Base-by-base conservation (phyloP, 2,113 vertebrate genomes). In the Sialia sialis region DNA sequence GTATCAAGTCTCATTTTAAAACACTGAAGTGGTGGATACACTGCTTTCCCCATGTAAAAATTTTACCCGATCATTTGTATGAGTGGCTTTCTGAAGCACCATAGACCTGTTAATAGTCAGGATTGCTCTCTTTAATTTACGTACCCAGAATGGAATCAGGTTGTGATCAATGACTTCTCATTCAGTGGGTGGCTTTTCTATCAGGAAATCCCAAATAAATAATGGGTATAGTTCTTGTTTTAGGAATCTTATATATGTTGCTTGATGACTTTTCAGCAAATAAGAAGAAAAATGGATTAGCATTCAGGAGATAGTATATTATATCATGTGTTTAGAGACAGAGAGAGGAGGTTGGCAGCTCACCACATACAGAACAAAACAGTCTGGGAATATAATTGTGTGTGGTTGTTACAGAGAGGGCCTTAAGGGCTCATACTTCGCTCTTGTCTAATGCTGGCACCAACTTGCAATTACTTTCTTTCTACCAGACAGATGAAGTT, bases 381-480 rank as follows among this genome's bases (percentile, higher is more conserved):
- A 63, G 41, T 59, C 85, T 93, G 85, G 48, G 43, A 86, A 27
- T 70, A 55, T 80, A 82, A 58, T 85, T 87, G 44, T 64, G 43
- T 30, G 36, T 0, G 0, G 23, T 56, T 94, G 67, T 90, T 93
- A 89, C 51, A 39, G 21, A 86, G 82, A 58, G 56, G 43, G 82
- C 90, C 90, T 90, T 74, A 63, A 89, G 92, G 88, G 75, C 59
- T 84, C 49, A 34, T 80, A 38, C 55, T 67, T 85, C 43, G 38
- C 67, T 89, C 44, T 79, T 85, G 63, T 90, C 75, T 93, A 67
- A 55, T 51, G 17, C 58, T 94, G 87, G 59, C 85, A 96, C 41
- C 58, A 85, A 41, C 67, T 90, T 93, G 87, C 70, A 80, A 36
- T 83, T 94, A 77, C 88, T 94, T 90, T 86, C 63, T 81, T 80